Conservation (phyloP, 2,888 invertebrate species). For the Blera fallax region DNA sequence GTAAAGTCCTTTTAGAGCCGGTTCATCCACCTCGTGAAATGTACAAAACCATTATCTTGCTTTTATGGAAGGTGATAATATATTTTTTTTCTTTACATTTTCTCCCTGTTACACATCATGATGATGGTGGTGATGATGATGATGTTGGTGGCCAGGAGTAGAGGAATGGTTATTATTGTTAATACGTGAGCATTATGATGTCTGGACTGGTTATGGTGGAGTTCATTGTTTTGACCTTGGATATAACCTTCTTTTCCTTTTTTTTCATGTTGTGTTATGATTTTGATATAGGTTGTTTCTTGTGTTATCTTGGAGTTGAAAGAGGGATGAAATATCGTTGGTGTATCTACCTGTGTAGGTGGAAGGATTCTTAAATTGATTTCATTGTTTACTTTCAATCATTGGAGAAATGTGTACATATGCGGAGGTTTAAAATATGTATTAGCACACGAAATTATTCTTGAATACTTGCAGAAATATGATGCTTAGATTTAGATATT, state of each 20-base stretch:
- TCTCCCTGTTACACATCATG: slow-evolving; percentile 35
- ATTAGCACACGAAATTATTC: too few relatives aligned
- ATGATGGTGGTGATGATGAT: background rate
- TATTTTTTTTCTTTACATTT: slow-evolving; percentile 11
- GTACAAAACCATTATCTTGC: slow-evolving; percentile 25
- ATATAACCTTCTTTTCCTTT: slow-evolving; percentile 16
- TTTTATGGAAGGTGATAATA: slow-evolving; percentile 55
- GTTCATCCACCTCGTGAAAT: slow-evolving; percentile 50
- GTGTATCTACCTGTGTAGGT: background rate
- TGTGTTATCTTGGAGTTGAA: background rate
- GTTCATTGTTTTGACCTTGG: slow-evolving; percentile 57
- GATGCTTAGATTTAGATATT: too few relatives aligned
- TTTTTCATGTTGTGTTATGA: background rate
- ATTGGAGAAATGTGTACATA: background rate
- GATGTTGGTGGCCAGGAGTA: background rate
- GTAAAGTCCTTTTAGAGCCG: background rate
- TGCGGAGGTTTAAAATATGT: too few relatives aligned
- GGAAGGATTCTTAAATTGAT: background rate
- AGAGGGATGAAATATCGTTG: background rate
- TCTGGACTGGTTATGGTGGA: slow-evolving; percentile 45
- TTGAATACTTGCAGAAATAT: too few relatives aligned
- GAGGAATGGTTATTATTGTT: slow-evolving; percentile 27
- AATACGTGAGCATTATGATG: slow-evolving; percentile 57
- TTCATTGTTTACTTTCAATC: background rate
- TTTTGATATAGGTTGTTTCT: background rate